Percentiles rank a stretch among this genome's conserved stretches.
Conservation (phyloP, 2,113 vertebrate genomes). For the Tauraco erythrolophus region DNA sequence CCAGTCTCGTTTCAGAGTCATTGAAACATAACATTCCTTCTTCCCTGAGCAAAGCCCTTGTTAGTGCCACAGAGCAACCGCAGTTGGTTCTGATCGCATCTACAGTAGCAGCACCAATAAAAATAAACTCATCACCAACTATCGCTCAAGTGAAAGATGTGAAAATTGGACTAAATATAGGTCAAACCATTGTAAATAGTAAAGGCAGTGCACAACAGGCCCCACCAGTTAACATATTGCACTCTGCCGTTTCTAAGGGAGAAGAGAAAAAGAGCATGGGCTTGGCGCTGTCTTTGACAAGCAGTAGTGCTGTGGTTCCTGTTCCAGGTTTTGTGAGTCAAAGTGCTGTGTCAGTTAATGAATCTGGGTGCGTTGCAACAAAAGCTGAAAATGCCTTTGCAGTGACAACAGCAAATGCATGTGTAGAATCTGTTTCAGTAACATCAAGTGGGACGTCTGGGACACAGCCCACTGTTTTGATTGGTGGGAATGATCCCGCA, state of each 20-base stretch:
- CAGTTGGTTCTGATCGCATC: constrained; percentile 82
- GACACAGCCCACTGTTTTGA: constrained; percentile 49
- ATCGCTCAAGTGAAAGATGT: constrained; percentile 84
- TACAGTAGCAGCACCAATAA: constrained; percentile 73
- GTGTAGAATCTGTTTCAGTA: constrained; percentile 62
- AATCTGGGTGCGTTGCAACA: constrained; percentile 51
- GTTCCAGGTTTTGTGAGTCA: constrained; percentile 60
- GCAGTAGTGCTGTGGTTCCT: constrained; percentile 50
- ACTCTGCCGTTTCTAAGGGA: constrained; percentile 74
- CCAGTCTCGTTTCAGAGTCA: constrained; percentile 66
- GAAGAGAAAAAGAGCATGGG: constrained; percentile 62
- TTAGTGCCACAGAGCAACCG: constrained; percentile 75
- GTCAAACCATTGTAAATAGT: constrained; percentile 79
- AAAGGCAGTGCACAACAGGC: constrained; percentile 74
- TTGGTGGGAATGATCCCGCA: constrained; percentile 69
- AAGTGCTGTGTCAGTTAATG: constrained; percentile 52
- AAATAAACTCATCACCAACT: constrained; percentile 75
- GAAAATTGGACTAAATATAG: constrained; percentile 84
- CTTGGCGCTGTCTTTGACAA: constrained; percentile 39
- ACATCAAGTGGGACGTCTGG: constrained; percentile 48
- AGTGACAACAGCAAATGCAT: constrained; percentile 51
- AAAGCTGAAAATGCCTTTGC: constrained; percentile 60
- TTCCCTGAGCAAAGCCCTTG: constrained; percentile 66
- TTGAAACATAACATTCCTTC: constrained; percentile 70
- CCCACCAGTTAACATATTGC: constrained; percentile 75